These are phyloP conservation scores for Pitangus sulphuratus DNA, from an alignment of 2,797 vertebrate species.

Conservation along the genomic window DNA sequence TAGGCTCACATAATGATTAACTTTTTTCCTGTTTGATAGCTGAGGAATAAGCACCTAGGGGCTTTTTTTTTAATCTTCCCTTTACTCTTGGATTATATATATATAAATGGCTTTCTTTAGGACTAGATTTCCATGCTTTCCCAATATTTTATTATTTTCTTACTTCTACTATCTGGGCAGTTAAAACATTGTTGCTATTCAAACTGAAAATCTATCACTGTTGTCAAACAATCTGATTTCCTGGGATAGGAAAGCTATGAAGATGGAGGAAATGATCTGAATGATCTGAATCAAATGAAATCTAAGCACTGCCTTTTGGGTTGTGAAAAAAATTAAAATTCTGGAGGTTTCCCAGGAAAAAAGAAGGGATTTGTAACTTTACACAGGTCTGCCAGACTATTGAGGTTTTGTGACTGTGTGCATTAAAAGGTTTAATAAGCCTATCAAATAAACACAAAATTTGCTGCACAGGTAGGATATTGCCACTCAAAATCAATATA, in stretches of 20 bases:
- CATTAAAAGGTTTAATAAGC: background rate
- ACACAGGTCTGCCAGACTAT: background rate
- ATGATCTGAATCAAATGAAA: background rate
- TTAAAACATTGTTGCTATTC: background rate
- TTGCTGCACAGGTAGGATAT: background rate
- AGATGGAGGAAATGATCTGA: background rate
- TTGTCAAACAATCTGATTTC: background rate
- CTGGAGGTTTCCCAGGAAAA: background rate
- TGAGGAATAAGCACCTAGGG: background rate
- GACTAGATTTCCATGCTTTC: background rate
- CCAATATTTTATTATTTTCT: background rate
- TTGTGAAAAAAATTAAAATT: background rate
- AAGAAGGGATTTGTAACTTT: background rate
- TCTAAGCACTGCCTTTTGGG: background rate
- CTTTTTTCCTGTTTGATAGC: background rate
- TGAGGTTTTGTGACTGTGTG: background rate
- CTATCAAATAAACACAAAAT: background rate
- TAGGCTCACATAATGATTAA: background rate
- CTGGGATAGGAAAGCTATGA: background rate
- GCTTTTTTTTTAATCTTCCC: too few relatives aligned
- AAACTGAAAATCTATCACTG: background rate
- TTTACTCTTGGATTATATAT: background rate
- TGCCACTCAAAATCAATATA: background rate
- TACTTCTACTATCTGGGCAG: background rate
- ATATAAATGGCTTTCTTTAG: background rate